Percentiles rank a stretch among this genome's conserved stretches.
phyloP scores from a whole-genome alignment of 37 sponge, comb jelly and placozoan genomes.

The Chondrilla cf. caribensis region DNA sequence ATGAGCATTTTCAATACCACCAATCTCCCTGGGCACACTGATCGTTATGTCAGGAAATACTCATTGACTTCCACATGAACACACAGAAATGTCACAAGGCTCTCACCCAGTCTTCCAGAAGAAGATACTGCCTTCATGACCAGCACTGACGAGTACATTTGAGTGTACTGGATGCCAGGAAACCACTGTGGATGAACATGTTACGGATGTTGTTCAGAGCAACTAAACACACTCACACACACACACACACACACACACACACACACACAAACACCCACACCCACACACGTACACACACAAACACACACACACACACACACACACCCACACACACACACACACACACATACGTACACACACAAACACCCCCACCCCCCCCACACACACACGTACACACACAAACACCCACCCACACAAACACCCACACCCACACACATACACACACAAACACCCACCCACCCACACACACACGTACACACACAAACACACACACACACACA shows the following conservation, averaged over 20 bases:
- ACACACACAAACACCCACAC: background rate
- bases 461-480: background rate
- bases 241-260: constrained; percentile 39
- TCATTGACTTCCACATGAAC: background rate
- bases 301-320: background rate
- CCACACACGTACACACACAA: background rate
- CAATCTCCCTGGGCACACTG: constrained; percentile 70
- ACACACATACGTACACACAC: background rate
- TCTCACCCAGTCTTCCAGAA: constrained; percentile 93
- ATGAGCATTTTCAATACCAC: constrained; percentile 92
- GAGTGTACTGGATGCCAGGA: constrained; percentile 98
- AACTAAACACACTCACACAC: background rate
- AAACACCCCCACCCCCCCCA: background rate
- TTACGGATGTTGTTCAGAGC: too few species aligned
- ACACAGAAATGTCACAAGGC: background rate
- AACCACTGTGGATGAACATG: constrained; percentile 36
- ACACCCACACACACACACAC: background rate
- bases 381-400: constrained; percentile 11
- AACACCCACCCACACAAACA: background rate
- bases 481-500: constrained; percentile 17
- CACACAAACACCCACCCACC: background rate
- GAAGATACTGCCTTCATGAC: constrained; percentile 87
- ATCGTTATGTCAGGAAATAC: too few species aligned
- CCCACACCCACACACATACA: constrained; percentile 9
- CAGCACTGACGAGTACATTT: constrained; percentile 88